A percentile compares a stretch with the other conserved stretches of the same genome.
Conservation (phyloP, 2,888 invertebrate species). For the Calliphora vomitoria region DNA sequence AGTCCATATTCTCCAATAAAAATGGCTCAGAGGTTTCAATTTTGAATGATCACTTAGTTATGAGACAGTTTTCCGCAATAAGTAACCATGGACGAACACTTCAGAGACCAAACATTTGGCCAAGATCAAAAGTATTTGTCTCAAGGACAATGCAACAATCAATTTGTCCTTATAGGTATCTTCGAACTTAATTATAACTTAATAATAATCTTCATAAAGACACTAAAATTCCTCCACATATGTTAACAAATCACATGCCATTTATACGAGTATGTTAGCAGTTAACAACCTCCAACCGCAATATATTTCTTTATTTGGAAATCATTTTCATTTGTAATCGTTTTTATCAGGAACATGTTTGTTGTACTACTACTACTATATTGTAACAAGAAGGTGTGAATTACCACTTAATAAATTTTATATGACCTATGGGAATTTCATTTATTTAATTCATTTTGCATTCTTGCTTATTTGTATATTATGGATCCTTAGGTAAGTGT, state of each 20-base stretch:
- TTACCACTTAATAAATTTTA: constrained; percentile 81
- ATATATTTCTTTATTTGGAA: neutral
- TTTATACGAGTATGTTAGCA: neutral
- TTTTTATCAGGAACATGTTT: constrained; percentile 16
- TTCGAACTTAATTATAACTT: neutral
- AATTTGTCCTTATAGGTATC: no score
- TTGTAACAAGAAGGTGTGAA: constrained; percentile 73
- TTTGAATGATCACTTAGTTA: no score
- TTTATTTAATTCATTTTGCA: constrained; percentile 57
- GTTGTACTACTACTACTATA: constrained; percentile 5
- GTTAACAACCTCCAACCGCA: constrained; percentile 3
- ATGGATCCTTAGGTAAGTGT: constrained; percentile 11
- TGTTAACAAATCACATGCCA: neutral
- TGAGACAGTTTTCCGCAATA: no score
- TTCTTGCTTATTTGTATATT: constrained; percentile 54
- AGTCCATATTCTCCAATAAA: no score
- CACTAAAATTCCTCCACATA: constrained; percentile 16
- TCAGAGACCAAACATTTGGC: no score
- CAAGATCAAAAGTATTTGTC: no score
- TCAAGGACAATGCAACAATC: no score
- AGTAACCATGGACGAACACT: no score
- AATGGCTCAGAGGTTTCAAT: no score
- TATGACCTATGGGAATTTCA: constrained; percentile 79
- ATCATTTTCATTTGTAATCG: constrained; percentile 32
- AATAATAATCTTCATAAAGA: neutral